Base-by-base conservation (phyloP, 2,113 vertebrate species). In the Carollia perspicillata region DNA sequence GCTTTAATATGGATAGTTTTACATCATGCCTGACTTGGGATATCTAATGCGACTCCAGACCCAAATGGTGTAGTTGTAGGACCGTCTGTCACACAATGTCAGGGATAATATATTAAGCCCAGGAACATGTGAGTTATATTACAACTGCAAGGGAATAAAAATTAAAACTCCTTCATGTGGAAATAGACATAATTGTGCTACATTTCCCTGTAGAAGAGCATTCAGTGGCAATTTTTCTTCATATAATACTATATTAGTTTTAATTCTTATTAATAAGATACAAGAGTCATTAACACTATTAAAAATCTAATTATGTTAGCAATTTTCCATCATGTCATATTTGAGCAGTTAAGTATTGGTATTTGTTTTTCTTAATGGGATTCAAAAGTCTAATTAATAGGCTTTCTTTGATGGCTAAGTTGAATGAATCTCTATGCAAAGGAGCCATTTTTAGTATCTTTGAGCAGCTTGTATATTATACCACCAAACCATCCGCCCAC, bases 281-380 rank as follows among this genome's bases (percentile, higher is more conserved):
- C 97, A 96, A 98, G 95, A 98, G 94, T 98, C 97, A 98, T 98
- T 98, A 98, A 98, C 96, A 97, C 97, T 98, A 98, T 98, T 98
- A 98, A 98, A 98, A 98, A 98, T 98, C 97, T 97, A 98, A 98
- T 98, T 98, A 98, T 97, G 97, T 98, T 97, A 98, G 97, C 97
- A 98, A 98, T 98, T 98, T 98, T 98, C 97, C 96, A 97, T 98
- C 97, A 97, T 97, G 97, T 98, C 96, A 98, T 98, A 98, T 98
- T 98, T 96, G 97, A 98, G 97, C 95, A 98, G 96, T 98, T 98
- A 98, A 98, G 96, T 97, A 98, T 97, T 97, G 96, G 96, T 98
- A 98, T 98, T 98, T 98, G 98, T 98, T 98, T 99, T 98, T 98
- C 97, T 96, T 98, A 98, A 98, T 97, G 96, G 98, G 83, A 98